Conservation (phyloP, 2,888 invertebrate species). For the Nymphalis urticae region DNA sequence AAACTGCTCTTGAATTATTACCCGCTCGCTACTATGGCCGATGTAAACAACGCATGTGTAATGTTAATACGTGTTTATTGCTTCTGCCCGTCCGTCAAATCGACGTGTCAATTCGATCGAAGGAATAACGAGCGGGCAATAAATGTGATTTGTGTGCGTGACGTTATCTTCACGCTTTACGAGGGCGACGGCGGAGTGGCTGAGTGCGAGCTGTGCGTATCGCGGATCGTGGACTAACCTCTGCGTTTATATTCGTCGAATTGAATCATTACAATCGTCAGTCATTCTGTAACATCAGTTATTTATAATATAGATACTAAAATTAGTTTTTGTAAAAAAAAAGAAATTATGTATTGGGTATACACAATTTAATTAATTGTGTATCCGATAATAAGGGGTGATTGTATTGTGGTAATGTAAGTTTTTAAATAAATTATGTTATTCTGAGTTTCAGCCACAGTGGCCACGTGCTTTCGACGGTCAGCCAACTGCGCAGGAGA, state of each 20-base stretch:
- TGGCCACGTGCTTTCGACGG: no score
- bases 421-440: no score
- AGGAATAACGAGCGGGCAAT: constrained; percentile 16
- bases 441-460: no score
- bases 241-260: neutral
- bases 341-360: no score
- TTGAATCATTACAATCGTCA: neutral
- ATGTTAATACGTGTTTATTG: constrained; percentile 29
- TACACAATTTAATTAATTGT: no score
- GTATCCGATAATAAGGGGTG: no score
- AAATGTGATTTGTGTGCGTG: constrained; percentile 29
- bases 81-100: constrained; percentile 31
- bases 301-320: no score
- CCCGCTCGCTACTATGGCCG: constrained; percentile 36
- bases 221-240: neutral
- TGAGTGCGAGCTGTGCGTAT: neutral
- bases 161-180: constrained; percentile 18
- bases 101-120: constrained; percentile 31
- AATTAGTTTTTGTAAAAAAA: no score
- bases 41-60: constrained; percentile 40
- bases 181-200: neutral
- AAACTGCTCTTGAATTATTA: constrained; percentile 63
- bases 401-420: no score
- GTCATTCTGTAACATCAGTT: neutral
- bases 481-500: no score